phyloP scores from a whole-genome alignment of 92 coral and sea anemone species.

The Zoanthus solanderi region DNA sequence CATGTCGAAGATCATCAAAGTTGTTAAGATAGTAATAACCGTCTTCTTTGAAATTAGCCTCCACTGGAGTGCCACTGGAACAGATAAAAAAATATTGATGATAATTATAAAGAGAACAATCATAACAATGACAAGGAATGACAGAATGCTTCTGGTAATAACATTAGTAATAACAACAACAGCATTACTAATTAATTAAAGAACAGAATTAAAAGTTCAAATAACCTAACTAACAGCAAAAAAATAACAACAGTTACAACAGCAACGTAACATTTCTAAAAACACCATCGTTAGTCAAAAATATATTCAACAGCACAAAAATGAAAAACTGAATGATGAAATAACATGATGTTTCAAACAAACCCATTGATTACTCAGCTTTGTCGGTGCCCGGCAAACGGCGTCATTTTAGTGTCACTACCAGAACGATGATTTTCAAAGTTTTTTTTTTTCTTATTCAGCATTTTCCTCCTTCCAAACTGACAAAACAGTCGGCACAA shows the following conservation, averaged over 20 bases:
- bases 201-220: not conserved
- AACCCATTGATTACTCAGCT: no score
- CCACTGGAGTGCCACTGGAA: slow-evolving; percentile 74
- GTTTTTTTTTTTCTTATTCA: no score
- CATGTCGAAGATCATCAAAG: slow-evolving; percentile 86
- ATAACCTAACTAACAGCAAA: not conserved
- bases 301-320: no score
- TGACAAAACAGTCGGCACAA: no score
- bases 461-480: no score
- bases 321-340: no score
- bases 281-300: not conserved
- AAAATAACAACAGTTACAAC: not conserved
- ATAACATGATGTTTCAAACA: no score
- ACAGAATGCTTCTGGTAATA: not conserved
- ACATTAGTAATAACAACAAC: not conserved
- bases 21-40: slow-evolving; percentile 93
- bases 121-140: not conserved
- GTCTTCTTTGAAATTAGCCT: slow-evolving; percentile 61
- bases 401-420: no score
- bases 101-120: not conserved
- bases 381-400: no score
- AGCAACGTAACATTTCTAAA: no score
- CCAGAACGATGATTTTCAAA: no score
- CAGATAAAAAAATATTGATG: not conserved
- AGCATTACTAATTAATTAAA: not conserved